These are phyloP conservation scores for Ectropis grisescens DNA, from an alignment of 1,140 invertebrate genomes.

Conservation along the genomic window DNA sequence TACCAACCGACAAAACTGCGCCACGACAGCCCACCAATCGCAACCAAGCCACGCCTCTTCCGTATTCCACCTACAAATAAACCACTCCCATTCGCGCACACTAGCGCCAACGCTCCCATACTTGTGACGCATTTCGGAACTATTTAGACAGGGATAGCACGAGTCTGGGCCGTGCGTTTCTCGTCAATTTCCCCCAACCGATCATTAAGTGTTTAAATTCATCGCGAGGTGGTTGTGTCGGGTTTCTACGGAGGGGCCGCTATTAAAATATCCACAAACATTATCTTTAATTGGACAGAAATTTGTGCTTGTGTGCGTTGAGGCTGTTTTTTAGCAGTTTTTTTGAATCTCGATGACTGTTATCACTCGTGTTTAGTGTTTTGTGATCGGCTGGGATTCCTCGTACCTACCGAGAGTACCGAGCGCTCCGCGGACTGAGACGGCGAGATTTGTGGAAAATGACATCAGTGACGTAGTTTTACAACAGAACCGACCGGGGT, in stretches of 20 bases:
- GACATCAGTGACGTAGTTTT: conserved; percentile 48
- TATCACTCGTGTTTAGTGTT: conserved; percentile 48
- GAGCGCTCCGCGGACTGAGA: no score
- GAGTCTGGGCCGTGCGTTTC: conserved; percentile 57
- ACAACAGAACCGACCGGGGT: not conserved
- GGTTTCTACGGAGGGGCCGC: conserved; percentile 61
- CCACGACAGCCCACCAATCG: conserved; percentile 34
- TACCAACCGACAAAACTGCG: conserved; percentile 54
- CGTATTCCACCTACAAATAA: conserved; percentile 25
- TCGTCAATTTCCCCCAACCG: conserved; percentile 67
- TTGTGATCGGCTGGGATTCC: conserved; percentile 34
- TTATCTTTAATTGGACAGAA: conserved; percentile 67
- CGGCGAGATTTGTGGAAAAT: no score
- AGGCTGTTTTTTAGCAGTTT: conserved; percentile 46
- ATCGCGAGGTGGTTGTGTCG: conserved; percentile 67
- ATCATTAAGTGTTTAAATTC: conserved; percentile 70
- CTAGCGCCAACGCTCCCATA: conserved; percentile 47
- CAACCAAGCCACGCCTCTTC: conserved; percentile 17
- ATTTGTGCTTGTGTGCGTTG: conserved; percentile 61
- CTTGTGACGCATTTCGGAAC: conserved; percentile 41
- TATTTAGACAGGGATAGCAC: conserved; percentile 49
- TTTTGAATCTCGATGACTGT: conserved; percentile 58
- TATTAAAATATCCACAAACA: conserved; percentile 70
- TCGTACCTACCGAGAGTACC: conserved; percentile 3
- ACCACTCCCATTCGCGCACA: conserved; percentile 23